A percentile compares a stretch with the other conserved stretches of the same genome.
phyloP scores from a whole-genome alignment of 2,113 vertebrate species.

The Aegithalos caudatus region DNA sequence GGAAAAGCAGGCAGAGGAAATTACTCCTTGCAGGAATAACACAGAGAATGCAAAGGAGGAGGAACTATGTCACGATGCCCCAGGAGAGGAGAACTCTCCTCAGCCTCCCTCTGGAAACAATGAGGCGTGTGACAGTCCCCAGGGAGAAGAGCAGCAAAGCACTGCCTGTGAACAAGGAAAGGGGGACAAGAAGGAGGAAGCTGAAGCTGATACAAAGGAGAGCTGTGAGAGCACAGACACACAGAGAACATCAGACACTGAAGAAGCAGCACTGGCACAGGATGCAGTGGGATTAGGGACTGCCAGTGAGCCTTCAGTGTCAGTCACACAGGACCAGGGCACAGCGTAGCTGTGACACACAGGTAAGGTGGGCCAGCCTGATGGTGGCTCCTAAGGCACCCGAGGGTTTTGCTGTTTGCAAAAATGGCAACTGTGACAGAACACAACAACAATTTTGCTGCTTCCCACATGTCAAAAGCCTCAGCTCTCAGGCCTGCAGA shows the following conservation, averaged over 20 bases:
- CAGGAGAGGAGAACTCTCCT: not conserved
- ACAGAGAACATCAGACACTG: not conserved
- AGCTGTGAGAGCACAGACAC: not conserved
- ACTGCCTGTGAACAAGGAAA: not conserved
- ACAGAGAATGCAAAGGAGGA: not conserved
- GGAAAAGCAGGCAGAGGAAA: not conserved
- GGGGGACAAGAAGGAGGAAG: not conserved
- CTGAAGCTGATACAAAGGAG: not conserved
- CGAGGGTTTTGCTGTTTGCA: not conserved
- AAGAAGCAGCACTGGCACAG: not conserved
- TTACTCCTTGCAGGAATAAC: not conserved
- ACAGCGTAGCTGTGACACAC: not conserved
- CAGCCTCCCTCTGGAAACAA: not conserved
- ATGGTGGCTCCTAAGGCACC: not conserved
- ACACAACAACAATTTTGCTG: not conserved
- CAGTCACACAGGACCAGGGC: not conserved
- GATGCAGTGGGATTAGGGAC: not conserved
- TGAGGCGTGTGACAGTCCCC: not conserved
- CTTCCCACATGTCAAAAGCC: not conserved
- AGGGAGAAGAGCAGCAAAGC: not conserved
- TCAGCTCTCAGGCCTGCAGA: not conserved
- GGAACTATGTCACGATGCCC: not conserved
- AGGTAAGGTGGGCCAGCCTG: conserved; percentile 35
- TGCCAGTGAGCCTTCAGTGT: not conserved
- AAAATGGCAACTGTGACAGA: not conserved